Conservation (phyloP, 2,797 vertebrate genomes). For the Fundulus diaphanus region DNA sequence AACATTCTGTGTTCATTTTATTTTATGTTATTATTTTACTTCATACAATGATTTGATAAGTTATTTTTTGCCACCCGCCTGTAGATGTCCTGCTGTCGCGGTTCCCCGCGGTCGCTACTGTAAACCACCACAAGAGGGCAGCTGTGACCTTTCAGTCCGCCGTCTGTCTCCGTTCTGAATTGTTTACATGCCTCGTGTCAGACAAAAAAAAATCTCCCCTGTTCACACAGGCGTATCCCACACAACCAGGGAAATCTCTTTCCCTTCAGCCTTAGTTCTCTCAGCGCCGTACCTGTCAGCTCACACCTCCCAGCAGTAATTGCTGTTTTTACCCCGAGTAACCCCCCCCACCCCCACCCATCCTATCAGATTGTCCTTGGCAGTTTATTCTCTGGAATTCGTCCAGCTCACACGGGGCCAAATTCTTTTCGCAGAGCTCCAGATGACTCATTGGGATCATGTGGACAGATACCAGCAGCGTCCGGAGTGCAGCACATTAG, state of each 20-base stretch:
- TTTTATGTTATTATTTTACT: not conserved
- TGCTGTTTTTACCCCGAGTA: slow-evolving; percentile 30
- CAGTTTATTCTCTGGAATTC: slow-evolving; percentile 56
- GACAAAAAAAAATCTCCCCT: slow-evolving; percentile 19
- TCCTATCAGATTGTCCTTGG: slow-evolving; percentile 60
- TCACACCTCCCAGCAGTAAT: slow-evolving; percentile 17
- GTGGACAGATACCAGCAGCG: slow-evolving; percentile 55
- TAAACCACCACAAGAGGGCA: slow-evolving; percentile 73
- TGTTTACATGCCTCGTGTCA: slow-evolving; percentile 39
- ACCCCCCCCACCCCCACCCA: slow-evolving; percentile 15
- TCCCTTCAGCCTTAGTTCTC: not conserved
- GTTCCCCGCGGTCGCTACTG: slow-evolving; percentile 4
- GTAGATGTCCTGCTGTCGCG: not conserved
- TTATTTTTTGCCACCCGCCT: not conserved
- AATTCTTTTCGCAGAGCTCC: slow-evolving; percentile 41
- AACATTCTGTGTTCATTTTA: not conserved
- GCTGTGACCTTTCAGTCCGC: slow-evolving; percentile 58
- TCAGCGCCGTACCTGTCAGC: slow-evolving; percentile 12
- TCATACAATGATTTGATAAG: not conserved
- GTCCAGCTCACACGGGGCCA: slow-evolving; percentile 50
- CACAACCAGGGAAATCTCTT: slow-evolving; percentile 18
- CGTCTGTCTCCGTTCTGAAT: slow-evolving; percentile 17
- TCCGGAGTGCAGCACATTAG: slow-evolving; percentile 31
- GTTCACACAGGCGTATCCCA: slow-evolving; percentile 7
- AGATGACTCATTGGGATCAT: slow-evolving; percentile 67